Percentiles rank a stretch among this genome's conserved stretches.
Evolutionary conservation across 2,113 vertebrate species (phyloP).

Genomic region (Upupa epops): DNA sequence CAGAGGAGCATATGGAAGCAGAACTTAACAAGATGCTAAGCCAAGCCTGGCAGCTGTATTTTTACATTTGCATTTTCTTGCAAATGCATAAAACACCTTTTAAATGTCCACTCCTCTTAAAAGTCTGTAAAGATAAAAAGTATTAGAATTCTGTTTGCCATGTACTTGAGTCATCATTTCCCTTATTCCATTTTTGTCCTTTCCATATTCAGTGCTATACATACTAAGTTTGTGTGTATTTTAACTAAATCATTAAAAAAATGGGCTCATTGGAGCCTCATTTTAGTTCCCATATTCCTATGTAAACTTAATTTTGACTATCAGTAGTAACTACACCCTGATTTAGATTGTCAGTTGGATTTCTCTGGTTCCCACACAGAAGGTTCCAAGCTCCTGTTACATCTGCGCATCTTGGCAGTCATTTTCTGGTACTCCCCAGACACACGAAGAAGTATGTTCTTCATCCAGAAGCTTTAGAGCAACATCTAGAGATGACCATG

Average conservation of each 20-base stretch:
- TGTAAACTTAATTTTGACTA: not conserved
- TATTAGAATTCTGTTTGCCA: not conserved
- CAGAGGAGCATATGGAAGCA: conserved; percentile 7
- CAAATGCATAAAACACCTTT: not conserved
- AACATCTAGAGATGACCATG: not conserved
- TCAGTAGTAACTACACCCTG: not conserved
- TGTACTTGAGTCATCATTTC: not conserved
- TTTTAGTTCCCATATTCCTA: not conserved
- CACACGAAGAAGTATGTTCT: not conserved
- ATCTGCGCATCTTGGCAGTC: not conserved
- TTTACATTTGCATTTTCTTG: not conserved
- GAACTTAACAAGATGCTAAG: not conserved
- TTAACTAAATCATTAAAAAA: not conserved
- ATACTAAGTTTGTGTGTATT: not conserved
- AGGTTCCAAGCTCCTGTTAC: not conserved
- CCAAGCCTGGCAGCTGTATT: not conserved
- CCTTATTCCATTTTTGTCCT: not conserved
- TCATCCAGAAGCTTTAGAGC: not conserved
- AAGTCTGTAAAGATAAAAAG: not conserved
- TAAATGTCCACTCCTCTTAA: not conserved
- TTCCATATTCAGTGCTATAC: not conserved
- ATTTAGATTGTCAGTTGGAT: not conserved
- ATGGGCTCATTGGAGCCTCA: not conserved
- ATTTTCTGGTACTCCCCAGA: not conserved
- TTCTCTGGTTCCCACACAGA: not conserved